These are phyloP conservation scores for Numenius phaeopus DNA, from an alignment of 2,797 vertebrate genomes.

Conservation along the genomic window DNA sequence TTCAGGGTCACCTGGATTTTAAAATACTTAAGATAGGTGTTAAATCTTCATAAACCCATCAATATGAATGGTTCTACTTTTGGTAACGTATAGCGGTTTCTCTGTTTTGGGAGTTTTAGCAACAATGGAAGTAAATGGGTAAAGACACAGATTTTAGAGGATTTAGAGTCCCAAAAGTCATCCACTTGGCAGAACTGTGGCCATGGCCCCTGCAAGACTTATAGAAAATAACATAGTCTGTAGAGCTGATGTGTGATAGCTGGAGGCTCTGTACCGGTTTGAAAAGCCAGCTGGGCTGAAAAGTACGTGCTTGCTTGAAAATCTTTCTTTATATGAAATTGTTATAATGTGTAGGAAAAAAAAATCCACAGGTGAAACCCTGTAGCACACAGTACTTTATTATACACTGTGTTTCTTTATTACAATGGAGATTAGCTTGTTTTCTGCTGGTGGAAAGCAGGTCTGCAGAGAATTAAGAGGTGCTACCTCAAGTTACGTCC, in stretches of 20 bases:
- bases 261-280: background rate
- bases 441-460: background rate
- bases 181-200: background rate
- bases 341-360: background rate
- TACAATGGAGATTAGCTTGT: fast-evolving
- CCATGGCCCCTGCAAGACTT: background rate
- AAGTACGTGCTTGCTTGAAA: background rate
- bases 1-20: background rate
- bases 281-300: background rate
- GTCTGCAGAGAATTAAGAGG: background rate
- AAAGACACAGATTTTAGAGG: background rate
- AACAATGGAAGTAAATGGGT: background rate
- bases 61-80: background rate
- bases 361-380: background rate
- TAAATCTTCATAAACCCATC: background rate
- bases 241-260: background rate
- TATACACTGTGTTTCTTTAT: fast-evolving
- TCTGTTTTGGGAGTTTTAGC: background rate
- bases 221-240: background rate
- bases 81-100: background rate
- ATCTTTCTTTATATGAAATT: background rate
- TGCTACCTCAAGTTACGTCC: background rate
- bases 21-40: background rate
- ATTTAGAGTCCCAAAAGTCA: background rate
- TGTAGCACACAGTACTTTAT: background rate